phyloP scores from a whole-genome alignment of 2,113 vertebrate genomes.

The Sceloporus tristichus region DNA sequence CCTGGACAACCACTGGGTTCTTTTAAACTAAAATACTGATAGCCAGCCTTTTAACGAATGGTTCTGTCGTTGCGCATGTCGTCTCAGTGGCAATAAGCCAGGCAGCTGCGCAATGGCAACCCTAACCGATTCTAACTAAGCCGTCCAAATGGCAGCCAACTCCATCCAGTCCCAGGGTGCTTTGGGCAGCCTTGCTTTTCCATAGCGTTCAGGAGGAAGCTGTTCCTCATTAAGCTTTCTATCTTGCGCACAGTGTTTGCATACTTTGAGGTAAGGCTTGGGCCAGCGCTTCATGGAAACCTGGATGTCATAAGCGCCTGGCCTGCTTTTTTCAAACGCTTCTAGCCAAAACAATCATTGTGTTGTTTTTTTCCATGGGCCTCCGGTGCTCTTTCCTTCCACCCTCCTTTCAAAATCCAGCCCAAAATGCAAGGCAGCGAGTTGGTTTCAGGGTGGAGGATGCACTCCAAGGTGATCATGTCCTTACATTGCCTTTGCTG shows the following conservation, averaged over 20 bases:
- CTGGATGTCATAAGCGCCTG: neutral
- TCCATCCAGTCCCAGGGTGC: neutral
- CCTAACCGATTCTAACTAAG: neutral
- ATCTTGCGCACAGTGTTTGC: neutral
- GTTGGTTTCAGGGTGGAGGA: neutral
- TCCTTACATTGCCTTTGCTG: neutral
- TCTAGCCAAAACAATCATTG: slow-evolving; percentile 16
- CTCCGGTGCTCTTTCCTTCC: slow-evolving; percentile 4
- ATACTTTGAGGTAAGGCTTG: neutral
- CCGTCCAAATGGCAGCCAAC: neutral
- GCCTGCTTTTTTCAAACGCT: neutral
- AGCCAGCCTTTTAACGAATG: no score
- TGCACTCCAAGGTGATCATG: no score
- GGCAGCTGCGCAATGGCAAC: no score
- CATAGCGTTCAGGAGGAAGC: neutral
- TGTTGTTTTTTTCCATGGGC: neutral
- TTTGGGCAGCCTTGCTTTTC: neutral
- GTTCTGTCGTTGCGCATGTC: no score
- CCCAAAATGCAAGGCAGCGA: neutral
- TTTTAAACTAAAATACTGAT: no score
- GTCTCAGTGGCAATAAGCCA: no score
- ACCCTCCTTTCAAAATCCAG: neutral
- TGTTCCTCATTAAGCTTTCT: neutral
- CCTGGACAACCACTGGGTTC: no score
- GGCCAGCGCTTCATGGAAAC: slow-evolving; percentile 13